Evolutionary conservation across 2,113 vertebrate species (phyloP).

Genomic region (Struthio camelus): DNA sequence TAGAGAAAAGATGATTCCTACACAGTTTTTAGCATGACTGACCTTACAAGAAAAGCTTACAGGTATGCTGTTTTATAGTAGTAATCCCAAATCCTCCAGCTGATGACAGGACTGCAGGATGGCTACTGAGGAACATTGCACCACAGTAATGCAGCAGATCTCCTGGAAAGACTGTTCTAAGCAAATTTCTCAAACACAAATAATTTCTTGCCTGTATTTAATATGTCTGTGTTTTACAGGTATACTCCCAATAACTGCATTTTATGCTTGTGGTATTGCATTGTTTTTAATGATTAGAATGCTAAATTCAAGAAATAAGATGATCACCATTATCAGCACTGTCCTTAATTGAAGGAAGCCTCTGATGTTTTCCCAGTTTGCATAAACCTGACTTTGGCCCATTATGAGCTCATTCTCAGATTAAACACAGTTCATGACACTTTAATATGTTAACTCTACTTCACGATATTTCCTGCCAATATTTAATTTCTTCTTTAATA

Average conservation of each 20-base stretch:
- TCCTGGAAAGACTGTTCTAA: neutral
- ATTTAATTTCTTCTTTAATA: conserved; percentile 39
- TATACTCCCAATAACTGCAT: neutral
- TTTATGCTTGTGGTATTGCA: neutral
- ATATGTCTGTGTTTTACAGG: neutral
- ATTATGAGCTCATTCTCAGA: neutral
- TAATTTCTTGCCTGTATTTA: neutral
- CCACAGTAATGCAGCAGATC: neutral
- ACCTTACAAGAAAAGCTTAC: neutral
- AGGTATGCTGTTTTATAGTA: neutral
- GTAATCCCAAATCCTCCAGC: neutral
- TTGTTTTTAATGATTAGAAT: neutral
- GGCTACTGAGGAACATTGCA: neutral
- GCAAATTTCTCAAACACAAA: neutral
- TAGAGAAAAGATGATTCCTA: neutral
- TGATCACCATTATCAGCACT: neutral
- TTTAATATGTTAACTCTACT: conserved; percentile 23
- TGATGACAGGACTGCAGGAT: fast-evolving
- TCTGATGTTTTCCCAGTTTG: neutral
- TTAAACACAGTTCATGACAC: conserved; percentile 34
- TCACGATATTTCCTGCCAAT: conserved; percentile 9
- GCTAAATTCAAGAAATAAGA: neutral
- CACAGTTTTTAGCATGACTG: neutral
- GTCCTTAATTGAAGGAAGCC: neutral
- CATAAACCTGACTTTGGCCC: neutral